Evolutionary conservation across 2,888 invertebrate species (phyloP).

Genomic region (Herminia tarsipennalis): DNA sequence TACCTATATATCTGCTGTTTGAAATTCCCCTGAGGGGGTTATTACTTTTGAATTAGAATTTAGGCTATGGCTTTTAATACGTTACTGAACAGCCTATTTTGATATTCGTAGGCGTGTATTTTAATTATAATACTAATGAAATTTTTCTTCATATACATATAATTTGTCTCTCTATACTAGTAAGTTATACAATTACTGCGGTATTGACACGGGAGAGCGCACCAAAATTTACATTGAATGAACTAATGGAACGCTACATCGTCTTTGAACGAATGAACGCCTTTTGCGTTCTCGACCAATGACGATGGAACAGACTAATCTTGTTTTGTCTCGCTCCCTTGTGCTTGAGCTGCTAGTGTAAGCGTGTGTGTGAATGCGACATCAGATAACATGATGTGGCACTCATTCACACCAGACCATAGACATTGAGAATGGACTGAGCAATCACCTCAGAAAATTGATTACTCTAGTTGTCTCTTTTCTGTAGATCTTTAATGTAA

Average conservation of each 20-base stretch:
- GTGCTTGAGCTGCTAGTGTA: constrained; percentile 2
- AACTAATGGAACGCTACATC: neutral
- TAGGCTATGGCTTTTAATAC: constrained; percentile 34
- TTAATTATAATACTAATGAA: constrained; percentile 10
- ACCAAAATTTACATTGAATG: neutral
- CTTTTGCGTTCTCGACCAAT: too few species aligned
- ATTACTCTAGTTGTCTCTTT: too few species aligned
- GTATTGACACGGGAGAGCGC: constrained; percentile 6
- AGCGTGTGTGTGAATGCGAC: constrained; percentile 4
- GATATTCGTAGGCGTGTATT: constrained; percentile 19
- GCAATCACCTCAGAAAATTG: too few species aligned
- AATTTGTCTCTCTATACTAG: constrained; percentile 44
- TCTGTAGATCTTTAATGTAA: too few species aligned
- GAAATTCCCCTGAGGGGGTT: neutral
- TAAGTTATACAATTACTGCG: constrained; percentile 28
- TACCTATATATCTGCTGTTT: too few species aligned
- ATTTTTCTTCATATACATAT: constrained; percentile 26
- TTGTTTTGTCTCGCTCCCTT: constrained; percentile 5
- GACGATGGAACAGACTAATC: neutral
- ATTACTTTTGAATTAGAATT: constrained; percentile 9
- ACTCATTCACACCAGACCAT: constrained; percentile 1
- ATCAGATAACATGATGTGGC: neutral
- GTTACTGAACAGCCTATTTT: constrained; percentile 23
- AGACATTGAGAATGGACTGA: too few species aligned
- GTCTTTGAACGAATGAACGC: neutral